Percentiles rank a stretch among this genome's conserved stretches.
phyloP scores from a whole-genome alignment of 2,113 vertebrate species.

The Melanostigma gelatinosum region DNA sequence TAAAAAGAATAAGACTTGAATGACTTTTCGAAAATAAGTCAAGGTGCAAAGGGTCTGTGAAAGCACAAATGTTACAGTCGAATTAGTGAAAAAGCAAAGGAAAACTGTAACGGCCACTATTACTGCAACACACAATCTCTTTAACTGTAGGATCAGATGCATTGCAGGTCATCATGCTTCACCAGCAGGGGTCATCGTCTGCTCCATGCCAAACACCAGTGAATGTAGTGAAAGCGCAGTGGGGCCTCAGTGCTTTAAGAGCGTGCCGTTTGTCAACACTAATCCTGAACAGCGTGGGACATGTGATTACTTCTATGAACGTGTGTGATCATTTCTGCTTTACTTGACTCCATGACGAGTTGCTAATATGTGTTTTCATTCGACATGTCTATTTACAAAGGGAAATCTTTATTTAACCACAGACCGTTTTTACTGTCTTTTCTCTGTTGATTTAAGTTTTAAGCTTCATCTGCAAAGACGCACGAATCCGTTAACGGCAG shows the following conservation, averaged over 20 bases:
- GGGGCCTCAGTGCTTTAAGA: not conserved
- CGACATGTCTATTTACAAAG: not conserved
- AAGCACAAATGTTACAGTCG: not conserved
- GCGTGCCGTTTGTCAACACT: not conserved
- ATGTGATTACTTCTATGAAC: not conserved
- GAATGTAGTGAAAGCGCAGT: not conserved
- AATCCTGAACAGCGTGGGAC: not conserved
- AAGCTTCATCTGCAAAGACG: not conserved
- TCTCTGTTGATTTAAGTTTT: not conserved
- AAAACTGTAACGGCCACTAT: not conserved
- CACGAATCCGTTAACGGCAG: not conserved
- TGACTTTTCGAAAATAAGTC: not conserved
- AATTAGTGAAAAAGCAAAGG: not conserved
- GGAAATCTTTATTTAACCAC: not conserved
- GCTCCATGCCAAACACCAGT: constrained; percentile 34
- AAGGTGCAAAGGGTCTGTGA: not conserved
- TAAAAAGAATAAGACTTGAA: not conserved
- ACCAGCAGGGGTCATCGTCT: constrained; percentile 76
- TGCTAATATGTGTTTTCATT: not conserved
- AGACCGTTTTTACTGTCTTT: not conserved
- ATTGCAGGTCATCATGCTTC: constrained; percentile 39
- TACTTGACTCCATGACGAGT: not conserved
- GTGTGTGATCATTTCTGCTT: not conserved
- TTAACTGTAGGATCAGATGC: not conserved
- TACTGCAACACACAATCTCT: not conserved